phyloP scores from a whole-genome alignment of 2,888 invertebrate species.

The Amblyjoppa fuscipennis region DNA sequence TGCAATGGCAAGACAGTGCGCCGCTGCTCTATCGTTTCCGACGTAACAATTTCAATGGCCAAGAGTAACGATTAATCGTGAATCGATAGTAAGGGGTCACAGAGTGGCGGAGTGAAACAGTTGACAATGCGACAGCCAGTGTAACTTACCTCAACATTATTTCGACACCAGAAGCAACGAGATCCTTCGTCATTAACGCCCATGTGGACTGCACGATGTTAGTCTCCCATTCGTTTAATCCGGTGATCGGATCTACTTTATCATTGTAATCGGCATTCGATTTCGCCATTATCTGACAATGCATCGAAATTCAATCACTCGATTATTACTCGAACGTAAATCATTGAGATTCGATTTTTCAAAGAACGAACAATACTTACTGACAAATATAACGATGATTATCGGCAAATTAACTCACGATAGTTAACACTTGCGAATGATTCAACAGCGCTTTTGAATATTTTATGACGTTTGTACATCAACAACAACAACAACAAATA shows the following conservation, averaged over 20 bases:
- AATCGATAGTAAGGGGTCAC: constrained; percentile 63
- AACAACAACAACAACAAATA: background rate
- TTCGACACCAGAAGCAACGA: constrained; percentile 84
- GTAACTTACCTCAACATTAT: constrained; percentile 85
- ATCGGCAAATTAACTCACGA: background rate
- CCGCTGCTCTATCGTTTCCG: constrained; percentile 60
- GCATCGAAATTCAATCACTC: background rate
- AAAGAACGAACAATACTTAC: background rate
- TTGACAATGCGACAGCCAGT: constrained; percentile 42
- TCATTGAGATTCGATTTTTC: background rate
- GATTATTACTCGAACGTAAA: background rate
- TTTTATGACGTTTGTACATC: background rate
- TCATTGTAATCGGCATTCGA: constrained; percentile 66
- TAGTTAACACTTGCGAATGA: background rate
- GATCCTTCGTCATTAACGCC: constrained; percentile 84
- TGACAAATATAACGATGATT: background rate
- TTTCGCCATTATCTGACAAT: constrained; percentile 75
- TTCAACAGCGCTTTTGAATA: background rate
- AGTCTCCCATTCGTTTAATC: constrained; percentile 85
- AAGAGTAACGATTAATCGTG: constrained; percentile 73
- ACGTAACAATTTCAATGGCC: constrained; percentile 67
- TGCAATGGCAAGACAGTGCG: constrained; percentile 14
- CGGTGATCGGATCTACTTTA: constrained; percentile 83
- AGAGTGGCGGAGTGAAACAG: constrained; percentile 26
- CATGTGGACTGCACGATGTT: constrained; percentile 85